Evolutionary conservation across 2,797 vertebrate species (phyloP), one percentile per base, ranked within the genome.

Genomic region (Limnodromus scolopaceus): DNA sequence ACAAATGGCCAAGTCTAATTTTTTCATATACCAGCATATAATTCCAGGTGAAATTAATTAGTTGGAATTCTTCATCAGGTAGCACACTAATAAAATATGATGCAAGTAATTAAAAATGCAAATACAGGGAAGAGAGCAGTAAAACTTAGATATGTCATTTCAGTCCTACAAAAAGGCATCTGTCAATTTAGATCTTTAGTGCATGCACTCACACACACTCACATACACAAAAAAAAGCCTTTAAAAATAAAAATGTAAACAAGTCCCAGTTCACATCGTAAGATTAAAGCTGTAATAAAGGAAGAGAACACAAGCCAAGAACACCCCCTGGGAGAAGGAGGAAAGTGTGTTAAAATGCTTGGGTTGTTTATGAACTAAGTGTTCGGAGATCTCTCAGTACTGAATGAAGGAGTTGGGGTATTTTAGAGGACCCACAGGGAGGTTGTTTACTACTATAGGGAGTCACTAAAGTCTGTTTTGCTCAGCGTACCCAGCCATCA

Each of bases 11-110:
- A 84, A 97, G 85, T 82, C 71, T 81, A 84, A 96, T 97, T 97
- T 96, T 96, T 96, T 97, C 95, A 77, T 92, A 94, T 8, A 66
- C 66, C 83, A 17, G 54, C 51, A 32, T 86, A 84, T 88, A 97
- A 95, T 97, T 97, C 93, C 96, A 98, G 96, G 96, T 98, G 96
- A 98, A 98, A 98, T 97, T 96, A 97, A 97, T 97, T 97, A 97
- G 89, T 79, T 94, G 55, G 81, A 95, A 94, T 97, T 96, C 96
- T 93, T 96, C 84, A 84, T 95, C 96, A 97, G 94, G 96, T 97
- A 97, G 86, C 80, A 90, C 28, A 81, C 90, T 96, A 97, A 97
- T 97, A 97, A 97, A 97, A 97, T 95, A 93, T 55, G 79, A 95
- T 94, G 92, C 81, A 96, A 95, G 95, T 96, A 92, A 98, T 98